Percentiles rank a stretch among this genome's conserved stretches.
These are phyloP conservation scores for Drosophila melanogaster DNA, from an alignment of 1,140 invertebrate genomes.

Conservation along the genomic window Release_6_plus_ISO1_MT NC_004354.4:13394001-13394500, in stretches of 20 bases:
- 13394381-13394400: conserved; percentile 46
- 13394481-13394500: conserved; percentile 43
- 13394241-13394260: not conserved
- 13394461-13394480: conserved; percentile 23
- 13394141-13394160: no score
- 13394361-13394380: conserved; percentile 64
- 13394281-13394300: conserved; percentile 17
- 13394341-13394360: conserved; percentile 53
- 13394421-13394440: conserved; percentile 34
- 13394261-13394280: not conserved
- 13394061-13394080: conserved; percentile 58
- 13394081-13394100: conserved; percentile 24
- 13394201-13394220: no score
- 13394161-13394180: no score
- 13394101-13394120: not conserved
- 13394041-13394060: conserved; percentile 55
- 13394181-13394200: no score
- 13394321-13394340: conserved; percentile 17
- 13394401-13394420: conserved; percentile 44
- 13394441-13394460: conserved; percentile 7
- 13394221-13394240: not conserved
- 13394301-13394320: conserved; percentile 24
- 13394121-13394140: no score
- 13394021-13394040: conserved; percentile 17
- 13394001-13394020: conserved; percentile 19